A percentile compares a stretch with the other conserved stretches of the same genome.
These are phyloP conservation scores for Ictalurus punctatus DNA, from an alignment of 2,113 vertebrate genomes.

Conservation along the genomic window DNA sequence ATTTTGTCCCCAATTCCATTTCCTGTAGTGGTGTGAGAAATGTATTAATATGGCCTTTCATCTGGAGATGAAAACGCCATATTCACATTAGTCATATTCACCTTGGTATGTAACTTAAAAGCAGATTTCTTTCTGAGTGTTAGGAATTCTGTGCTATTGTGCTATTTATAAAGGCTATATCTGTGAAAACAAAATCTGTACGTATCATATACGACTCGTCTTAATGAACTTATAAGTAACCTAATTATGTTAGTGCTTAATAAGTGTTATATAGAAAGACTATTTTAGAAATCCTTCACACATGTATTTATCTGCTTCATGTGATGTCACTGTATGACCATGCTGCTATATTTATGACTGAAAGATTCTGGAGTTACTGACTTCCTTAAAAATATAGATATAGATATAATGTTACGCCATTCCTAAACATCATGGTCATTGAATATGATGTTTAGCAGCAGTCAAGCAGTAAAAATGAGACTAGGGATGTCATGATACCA, in stretches of 20 bases:
- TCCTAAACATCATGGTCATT: background rate
- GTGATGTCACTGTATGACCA: background rate
- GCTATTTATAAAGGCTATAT: background rate
- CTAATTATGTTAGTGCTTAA: background rate
- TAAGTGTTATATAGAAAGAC: background rate
- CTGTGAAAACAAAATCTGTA: background rate
- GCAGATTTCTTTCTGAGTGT: background rate
- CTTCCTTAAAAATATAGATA: background rate
- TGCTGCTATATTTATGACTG: background rate
- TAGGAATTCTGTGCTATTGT: background rate
- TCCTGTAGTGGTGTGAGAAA: background rate
- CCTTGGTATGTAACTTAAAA: conserved; percentile 8
- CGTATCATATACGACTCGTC: background rate
- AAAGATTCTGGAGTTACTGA: background rate
- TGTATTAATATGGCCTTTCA: conserved; percentile 2
- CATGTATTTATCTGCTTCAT: background rate
- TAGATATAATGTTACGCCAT: background rate
- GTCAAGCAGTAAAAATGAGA: background rate
- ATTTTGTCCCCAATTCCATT: conserved; percentile 6
- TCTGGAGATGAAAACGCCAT: background rate
- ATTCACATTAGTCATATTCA: conserved; percentile 25
- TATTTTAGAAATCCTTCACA: background rate
- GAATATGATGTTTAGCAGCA: background rate
- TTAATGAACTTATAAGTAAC: background rate
- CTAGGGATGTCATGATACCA: too few species aligned